These are phyloP conservation scores for Thymelicus sylvestris DNA, from an alignment of 2,888 invertebrate genomes.

Conservation along the genomic window DNA sequence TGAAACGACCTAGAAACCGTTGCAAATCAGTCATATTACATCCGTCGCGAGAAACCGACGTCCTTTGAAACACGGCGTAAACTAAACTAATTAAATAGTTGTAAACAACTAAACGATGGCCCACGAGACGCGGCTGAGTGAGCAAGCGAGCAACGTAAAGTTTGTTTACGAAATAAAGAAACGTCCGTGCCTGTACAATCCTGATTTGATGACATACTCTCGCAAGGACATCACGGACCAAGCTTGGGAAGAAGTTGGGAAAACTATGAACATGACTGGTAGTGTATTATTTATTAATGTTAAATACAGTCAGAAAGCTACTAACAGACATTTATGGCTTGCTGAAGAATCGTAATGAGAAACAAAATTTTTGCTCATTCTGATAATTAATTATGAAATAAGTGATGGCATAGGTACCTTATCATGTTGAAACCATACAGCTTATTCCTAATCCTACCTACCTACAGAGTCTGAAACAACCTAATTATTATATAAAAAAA, in stretches of 20 bases:
- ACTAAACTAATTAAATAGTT: too few relatives aligned
- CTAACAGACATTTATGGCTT: too few relatives aligned
- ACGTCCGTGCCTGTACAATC: conserved; percentile 47
- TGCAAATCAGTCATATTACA: conserved; percentile 18
- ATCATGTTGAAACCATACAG: too few relatives aligned
- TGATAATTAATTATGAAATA: too few relatives aligned
- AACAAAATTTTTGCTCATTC: too few relatives aligned
- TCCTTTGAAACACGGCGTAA: background rate
- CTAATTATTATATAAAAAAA: too few relatives aligned
- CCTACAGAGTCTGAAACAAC: too few relatives aligned
- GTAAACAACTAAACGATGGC: conserved; percentile 14
- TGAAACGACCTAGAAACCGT: conserved; percentile 20
- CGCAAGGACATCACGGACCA: conserved; percentile 50
- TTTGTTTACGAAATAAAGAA: conserved; percentile 49
- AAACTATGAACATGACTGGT: conserved; percentile 49
- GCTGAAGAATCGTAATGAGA: too few relatives aligned
- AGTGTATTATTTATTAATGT: background rate
- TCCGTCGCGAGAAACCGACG: conserved; percentile 17
- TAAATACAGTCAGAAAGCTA: too few relatives aligned
- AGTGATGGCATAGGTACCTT: too few relatives aligned
- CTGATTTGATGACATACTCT: conserved; percentile 47
- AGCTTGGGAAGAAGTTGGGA: conserved; percentile 52
- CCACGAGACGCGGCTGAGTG: conserved; percentile 32
- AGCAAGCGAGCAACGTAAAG: conserved; percentile 47
- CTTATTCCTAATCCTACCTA: too few relatives aligned